Evolutionary conservation across 1,140 invertebrate genomes (phyloP).

Genomic region (Contarinia nasturtii): DNA sequence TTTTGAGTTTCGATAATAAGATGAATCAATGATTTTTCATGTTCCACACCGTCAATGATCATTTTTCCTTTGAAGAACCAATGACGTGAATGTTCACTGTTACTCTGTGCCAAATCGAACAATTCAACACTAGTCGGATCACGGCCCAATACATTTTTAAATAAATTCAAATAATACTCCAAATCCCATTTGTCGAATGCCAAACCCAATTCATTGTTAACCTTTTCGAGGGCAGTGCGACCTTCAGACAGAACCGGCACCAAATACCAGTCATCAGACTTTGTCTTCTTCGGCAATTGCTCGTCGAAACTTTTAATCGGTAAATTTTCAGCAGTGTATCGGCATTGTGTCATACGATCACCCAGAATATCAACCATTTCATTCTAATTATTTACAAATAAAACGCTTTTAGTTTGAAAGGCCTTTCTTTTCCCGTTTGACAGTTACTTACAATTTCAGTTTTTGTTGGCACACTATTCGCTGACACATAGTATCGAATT

Average conservation of each 20-base stretch:
- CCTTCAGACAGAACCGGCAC: conserved; percentile 66
- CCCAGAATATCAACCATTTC: conserved; percentile 36
- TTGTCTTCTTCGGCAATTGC: conserved; percentile 32
- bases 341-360: conserved; percentile 63
- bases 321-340: conserved; percentile 46
- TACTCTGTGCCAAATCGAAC: conserved; percentile 97
- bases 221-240: conserved; percentile 55
- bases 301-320: conserved; percentile 49
- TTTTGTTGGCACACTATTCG: conserved; percentile 22
- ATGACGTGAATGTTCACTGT: conserved; percentile 83
- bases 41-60: conserved; percentile 60
- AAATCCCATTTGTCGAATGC: conserved; percentile 80
- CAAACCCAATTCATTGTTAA: conserved; percentile 65
- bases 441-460: conserved; percentile 21
- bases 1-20: conserved; percentile 85
- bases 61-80: conserved; percentile 88
- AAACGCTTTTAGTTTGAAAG: neutral
- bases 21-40: conserved; percentile 68
- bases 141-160: conserved; percentile 58
- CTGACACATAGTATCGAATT: conserved; percentile 52
- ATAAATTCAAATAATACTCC: conserved; percentile 67
- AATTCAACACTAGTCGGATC: conserved; percentile 96
- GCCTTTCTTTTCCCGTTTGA: neutral
- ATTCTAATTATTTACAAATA: neutral
- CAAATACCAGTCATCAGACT: conserved; percentile 48